A percentile compares a stretch with the other conserved stretches of the same genome.
Evolutionary conservation across 2,797 vertebrate species (phyloP).

Genomic region (Pseudochirops corinnae): DNA sequence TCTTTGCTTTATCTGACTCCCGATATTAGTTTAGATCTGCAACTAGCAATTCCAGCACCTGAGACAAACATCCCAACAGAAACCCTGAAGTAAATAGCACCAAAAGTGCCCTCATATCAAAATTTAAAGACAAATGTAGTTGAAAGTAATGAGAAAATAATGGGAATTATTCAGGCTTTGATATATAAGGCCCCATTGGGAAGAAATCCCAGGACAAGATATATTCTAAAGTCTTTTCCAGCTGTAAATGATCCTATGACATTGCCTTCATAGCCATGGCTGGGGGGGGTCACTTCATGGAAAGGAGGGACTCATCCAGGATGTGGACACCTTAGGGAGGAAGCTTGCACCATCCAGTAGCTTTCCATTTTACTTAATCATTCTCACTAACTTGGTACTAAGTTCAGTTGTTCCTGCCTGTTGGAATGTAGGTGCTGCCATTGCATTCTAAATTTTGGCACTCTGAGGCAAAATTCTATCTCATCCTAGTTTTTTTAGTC

Average conservation of each 20-base stretch:
- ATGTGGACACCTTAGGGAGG: not conserved
- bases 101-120: not conserved
- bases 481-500: not conserved
- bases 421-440: not conserved
- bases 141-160: not conserved
- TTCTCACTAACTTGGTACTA: not conserved
- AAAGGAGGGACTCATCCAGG: not conserved
- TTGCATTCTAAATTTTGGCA: not conserved
- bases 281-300: not conserved
- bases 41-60: not conserved
- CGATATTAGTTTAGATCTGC: not conserved
- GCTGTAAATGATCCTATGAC: not conserved
- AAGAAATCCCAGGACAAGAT: not conserved
- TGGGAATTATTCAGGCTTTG: not conserved
- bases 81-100: not conserved
- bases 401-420: not conserved
- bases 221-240: not conserved
- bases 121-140: not conserved
- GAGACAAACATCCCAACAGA: not conserved
- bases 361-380: not conserved
- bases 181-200: not conserved
- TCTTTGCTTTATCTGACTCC: not conserved
- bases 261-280: not conserved
- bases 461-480: not conserved
- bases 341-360: not conserved